Base-by-base conservation (phyloP, 2,888 invertebrate genomes). In the Mimachlamys varia region DNA sequence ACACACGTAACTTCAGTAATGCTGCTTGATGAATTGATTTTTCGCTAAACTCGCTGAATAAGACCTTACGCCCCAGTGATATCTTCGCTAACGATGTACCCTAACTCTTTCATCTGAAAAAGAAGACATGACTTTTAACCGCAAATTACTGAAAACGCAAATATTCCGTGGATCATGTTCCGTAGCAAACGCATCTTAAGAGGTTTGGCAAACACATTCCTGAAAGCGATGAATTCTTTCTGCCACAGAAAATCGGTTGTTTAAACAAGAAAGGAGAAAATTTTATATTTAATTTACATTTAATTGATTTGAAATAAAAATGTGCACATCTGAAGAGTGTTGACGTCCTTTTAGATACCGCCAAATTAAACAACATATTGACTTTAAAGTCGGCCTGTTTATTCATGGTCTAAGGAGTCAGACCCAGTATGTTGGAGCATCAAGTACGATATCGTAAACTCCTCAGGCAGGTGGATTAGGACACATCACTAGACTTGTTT, bases 271-370 rank as follows among this genome's bases (percentile, higher is more conserved):
- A 27, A 10, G 76, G 27, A 33, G 17, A 33, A 33, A n/a, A 33
- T 33, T 76, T 76, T 27, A 76, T 33, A 76, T 76, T 27, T 76
- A 76, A 76, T 76, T 76, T 76, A 76, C 76, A 76, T 76, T 76
- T 76, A 76, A 76, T 76, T 76, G 76, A 76, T 76, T 76, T 76
- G 76, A 76, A 33, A 76, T 33, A 76, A 33, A 76, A 76, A 33
- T 76, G 76, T 76, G 33, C 27, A 27, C 13, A 76, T 33, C 33
- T 27, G 33, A 76, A 33, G 76, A 15, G 76, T 19, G 53, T 19
- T 53, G 13, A 17, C 53, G 53, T 76, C 10, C 76, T 76, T 76
- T 76, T 27, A 76, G 76, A 33, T 33, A 76, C 7, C 76, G 33
- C 76, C 33, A 33, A 76, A 33, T 76, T 76, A 76, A 76, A 76